Conservation (phyloP, 1,140 invertebrate species). For the Ridgeia piscesae region DNA sequence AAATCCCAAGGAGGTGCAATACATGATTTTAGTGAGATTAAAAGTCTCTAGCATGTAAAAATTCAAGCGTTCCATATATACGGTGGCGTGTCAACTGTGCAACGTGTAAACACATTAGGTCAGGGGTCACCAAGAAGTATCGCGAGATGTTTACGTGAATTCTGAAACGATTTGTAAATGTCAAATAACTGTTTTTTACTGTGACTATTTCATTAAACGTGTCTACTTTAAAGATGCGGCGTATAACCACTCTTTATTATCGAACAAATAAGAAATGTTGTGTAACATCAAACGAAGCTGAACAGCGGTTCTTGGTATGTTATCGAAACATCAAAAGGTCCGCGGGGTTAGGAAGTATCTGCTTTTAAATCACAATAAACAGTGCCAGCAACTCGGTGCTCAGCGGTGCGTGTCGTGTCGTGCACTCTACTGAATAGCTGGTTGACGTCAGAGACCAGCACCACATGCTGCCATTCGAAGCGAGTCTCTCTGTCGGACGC, state of each 20-base stretch:
- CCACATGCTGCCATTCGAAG: background rate
- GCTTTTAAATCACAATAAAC: background rate
- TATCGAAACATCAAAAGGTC: background rate
- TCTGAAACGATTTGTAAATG: background rate
- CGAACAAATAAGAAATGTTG: background rate
- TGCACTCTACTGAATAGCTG: background rate
- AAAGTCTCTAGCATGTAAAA: too few relatives aligned
- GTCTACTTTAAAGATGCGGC: background rate
- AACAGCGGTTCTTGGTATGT: background rate
- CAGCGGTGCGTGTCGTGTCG: background rate
- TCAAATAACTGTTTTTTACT: background rate
- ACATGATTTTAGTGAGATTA: too few relatives aligned
- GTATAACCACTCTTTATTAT: background rate
- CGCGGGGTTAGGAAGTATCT: background rate
- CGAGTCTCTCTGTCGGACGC: background rate
- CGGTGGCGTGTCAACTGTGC: background rate
- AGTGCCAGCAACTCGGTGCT: background rate
- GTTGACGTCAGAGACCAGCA: background rate
- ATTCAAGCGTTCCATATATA: too few relatives aligned
- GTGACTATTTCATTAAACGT: background rate
- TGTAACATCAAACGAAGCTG: background rate
- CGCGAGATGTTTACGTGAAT: background rate
- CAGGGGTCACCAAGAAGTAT: background rate
- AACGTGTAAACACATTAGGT: background rate
- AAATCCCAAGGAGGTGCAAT: too few relatives aligned